Base-by-base conservation (phyloP, 2,797 vertebrate genomes). In the Bryconaethiops microstoma region DNA sequence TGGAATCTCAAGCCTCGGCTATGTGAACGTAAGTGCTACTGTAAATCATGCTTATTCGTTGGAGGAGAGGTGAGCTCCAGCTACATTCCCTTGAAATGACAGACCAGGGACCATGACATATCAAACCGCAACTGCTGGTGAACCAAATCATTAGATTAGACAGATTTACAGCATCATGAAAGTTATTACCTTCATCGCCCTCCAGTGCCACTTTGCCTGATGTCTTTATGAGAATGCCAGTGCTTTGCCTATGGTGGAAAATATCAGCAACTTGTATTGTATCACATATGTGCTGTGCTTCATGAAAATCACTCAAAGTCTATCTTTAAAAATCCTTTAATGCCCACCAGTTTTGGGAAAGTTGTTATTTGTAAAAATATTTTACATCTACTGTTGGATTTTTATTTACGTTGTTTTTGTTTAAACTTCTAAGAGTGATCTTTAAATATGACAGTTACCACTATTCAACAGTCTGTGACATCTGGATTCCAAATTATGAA, bases 111-210 rank as follows among this genome's bases (percentile, higher is more conserved):
- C 87, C 87, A 87, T 87, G 89, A 88, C 89, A 89, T 90, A 88
- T 92, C 90, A 91, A 87, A 92, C 88, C 85, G 84, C 85, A 78
- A 88, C 80, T 87, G 92, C 91, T 92, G 91, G 93, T 91, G 91
- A 93, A 88, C 88, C 90, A 90, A 90, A 93, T 92, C 91, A 93
- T 92, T 93, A 91, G 88, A 92, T 92, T 88, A 90, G 90, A 89
- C 89, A 92, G 92, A 94, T 94, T 94, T 94, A 94, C 89, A 88
- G 90, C 87, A 91, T 90, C 91, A 90, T 93, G 91, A 94, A 92
- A 92, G 88, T 89, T 92, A 90, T 92, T 93, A 94, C 92, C 91
- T 92, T 89, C 85, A 67, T 87, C 64, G 82, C 80, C 90, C 89
- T 89, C 83, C 88, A 89, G 86, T 91, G 90, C 89, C 90, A 92